phyloP scores from a whole-genome alignment of 1,140 invertebrate species.

The Trypoxylus dichotomus region DNA sequence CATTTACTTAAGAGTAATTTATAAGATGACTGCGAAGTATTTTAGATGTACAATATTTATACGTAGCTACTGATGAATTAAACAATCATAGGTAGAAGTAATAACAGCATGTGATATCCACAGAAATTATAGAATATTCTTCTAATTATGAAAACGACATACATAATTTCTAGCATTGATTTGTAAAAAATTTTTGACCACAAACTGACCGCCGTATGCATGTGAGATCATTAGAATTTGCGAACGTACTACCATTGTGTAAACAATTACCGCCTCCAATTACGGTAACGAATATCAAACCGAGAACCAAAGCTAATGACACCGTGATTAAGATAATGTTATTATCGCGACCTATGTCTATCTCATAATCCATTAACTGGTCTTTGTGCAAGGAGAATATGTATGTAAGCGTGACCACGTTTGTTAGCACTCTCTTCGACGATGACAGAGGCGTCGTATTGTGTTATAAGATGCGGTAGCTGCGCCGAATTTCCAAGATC shows the following conservation, averaged over 20 bases:
- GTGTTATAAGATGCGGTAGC: background rate
- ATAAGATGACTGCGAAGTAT: no score
- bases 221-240: no score
- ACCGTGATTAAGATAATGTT: slow-evolving; percentile 45
- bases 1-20: no score
- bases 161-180: no score
- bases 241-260: slow-evolving; percentile 31
- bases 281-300: slow-evolving; percentile 44
- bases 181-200: no score
- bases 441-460: background rate
- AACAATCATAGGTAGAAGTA: no score
- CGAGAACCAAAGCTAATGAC: slow-evolving; percentile 44
- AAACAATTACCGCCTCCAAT: slow-evolving; percentile 45
- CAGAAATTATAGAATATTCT: no score
- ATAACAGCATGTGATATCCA: no score
- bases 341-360: slow-evolving; percentile 40
- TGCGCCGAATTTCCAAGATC: slow-evolving; percentile 11
- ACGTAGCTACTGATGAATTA: no score
- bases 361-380: slow-evolving; percentile 44
- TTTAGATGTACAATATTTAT: no score
- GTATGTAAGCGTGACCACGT: slow-evolving; percentile 35
- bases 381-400: slow-evolving; percentile 39
- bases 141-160: no score
- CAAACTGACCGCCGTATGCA: no score
- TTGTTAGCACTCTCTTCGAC: slow-evolving; percentile 24